Evolutionary conservation across 1,140 invertebrate genomes (phyloP).

Genomic region (Geopemphigus sp.): DNA sequence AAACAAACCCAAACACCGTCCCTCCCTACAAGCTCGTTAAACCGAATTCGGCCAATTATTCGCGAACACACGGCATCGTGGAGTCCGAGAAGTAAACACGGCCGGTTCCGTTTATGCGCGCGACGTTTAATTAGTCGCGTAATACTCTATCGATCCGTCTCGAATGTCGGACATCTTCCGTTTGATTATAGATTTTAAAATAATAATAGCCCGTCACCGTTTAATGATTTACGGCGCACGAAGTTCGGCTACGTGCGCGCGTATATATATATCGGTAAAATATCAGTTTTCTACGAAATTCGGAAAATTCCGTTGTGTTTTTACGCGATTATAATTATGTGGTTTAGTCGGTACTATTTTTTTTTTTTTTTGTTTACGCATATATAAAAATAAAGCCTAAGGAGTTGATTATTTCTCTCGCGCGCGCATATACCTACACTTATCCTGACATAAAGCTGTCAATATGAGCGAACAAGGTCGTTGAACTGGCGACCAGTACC

Average conservation of each 20-base stretch:
- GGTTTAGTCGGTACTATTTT: too few relatives aligned
- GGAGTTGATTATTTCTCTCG: neutral
- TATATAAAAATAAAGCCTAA: neutral
- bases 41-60: too few relatives aligned
- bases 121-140: too few relatives aligned
- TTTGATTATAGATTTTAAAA: neutral
- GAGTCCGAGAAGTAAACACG: too few relatives aligned
- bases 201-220: neutral
- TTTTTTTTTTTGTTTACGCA: neutral
- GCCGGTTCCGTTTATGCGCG: too few relatives aligned
- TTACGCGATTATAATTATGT: neutral
- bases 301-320: neutral
- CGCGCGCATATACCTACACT: neutral
- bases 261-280: too few relatives aligned
- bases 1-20: too few relatives aligned
- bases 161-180: neutral
- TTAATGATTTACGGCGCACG: neutral
- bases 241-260: too few relatives aligned
- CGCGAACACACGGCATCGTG: too few relatives aligned
- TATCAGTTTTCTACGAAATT: neutral
- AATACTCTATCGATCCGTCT: conserved; percentile 13
- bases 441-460: conserved; percentile 14
- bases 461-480: neutral
- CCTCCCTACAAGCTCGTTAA: too few relatives aligned
- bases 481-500: neutral